These are phyloP conservation scores for Thalpophila matura DNA, from an alignment of 2,888 invertebrate genomes.

Conservation along the genomic window DNA sequence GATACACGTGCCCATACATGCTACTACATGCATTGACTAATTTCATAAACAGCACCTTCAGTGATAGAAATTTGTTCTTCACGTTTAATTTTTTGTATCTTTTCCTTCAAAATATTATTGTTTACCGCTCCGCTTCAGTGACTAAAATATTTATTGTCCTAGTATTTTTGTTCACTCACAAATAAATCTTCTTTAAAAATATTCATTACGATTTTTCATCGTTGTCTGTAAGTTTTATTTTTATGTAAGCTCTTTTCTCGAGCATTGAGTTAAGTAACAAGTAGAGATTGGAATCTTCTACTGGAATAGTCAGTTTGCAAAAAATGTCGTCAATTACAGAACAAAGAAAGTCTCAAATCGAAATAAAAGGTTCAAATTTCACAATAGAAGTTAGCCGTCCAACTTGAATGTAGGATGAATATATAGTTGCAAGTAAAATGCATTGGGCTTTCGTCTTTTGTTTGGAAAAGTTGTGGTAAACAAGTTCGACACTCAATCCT, in stretches of 20 bases:
- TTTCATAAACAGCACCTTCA: too few species aligned
- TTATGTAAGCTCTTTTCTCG: neutral
- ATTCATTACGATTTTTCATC: slow-evolving; percentile 39
- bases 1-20: neutral
- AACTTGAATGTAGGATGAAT: slow-evolving; percentile 57
- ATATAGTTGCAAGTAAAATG: slow-evolving; percentile 72
- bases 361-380: slow-evolving; percentile 47
- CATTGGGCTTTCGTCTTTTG: slow-evolving; percentile 80
- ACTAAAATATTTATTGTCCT: slow-evolving; percentile 43
- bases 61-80: neutral
- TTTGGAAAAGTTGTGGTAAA: slow-evolving; percentile 83
- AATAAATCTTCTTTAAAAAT: slow-evolving; percentile 44
- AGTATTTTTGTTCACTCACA: slow-evolving; percentile 23
- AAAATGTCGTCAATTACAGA: slow-evolving; percentile 28
- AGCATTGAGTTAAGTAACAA: neutral
- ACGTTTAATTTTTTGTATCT: neutral
- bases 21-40: too few species aligned
- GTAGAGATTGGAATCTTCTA: slow-evolving; percentile 1
- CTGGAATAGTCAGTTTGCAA: neutral
- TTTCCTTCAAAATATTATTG: slow-evolving; percentile 32
- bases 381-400: slow-evolving; percentile 40
- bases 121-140: slow-evolving; percentile 29
- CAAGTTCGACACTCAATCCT: slow-evolving; percentile 88
- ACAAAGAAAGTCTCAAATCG: slow-evolving; percentile 27
- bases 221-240: slow-evolving; percentile 18